These are phyloP conservation scores for Sarcophaga variegata DNA, from an alignment of 2,888 invertebrate genomes.

Conservation along the genomic window DNA sequence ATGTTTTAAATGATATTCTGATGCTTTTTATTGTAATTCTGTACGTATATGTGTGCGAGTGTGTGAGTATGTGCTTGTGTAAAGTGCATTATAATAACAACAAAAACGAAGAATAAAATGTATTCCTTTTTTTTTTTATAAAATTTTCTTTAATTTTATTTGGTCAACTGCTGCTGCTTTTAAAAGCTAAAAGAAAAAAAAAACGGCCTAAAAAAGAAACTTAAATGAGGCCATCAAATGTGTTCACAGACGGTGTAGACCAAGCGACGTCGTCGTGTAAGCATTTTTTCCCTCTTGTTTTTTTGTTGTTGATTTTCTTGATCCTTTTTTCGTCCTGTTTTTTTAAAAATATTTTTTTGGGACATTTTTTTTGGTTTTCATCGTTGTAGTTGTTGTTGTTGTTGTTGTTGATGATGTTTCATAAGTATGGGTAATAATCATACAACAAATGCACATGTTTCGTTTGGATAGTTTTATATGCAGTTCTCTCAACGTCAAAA, in stretches of 20 bases:
- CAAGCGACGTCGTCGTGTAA: slow-evolving; percentile 41
- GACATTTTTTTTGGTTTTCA: slow-evolving; percentile 24
- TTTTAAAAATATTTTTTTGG: slow-evolving; percentile 13
- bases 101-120: not conserved
- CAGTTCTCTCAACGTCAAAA: slow-evolving; percentile 45
- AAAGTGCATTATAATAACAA: not conserved
- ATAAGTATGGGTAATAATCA: slow-evolving; percentile 66
- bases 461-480: not conserved
- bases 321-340: slow-evolving; percentile 59
- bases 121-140: not conserved
- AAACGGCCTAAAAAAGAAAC: not conserved
- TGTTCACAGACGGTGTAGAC: not conserved
- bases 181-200: not conserved
- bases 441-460: slow-evolving; percentile 63
- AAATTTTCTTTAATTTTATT: slow-evolving; percentile 49
- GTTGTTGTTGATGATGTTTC: not conserved
- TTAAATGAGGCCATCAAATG: not conserved
- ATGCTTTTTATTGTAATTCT: slow-evolving; percentile 42
- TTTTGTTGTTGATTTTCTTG: not conserved
- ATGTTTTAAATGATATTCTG: slow-evolving; percentile 51
- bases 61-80: not conserved
- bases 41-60: not conserved
- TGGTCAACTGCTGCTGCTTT: slow-evolving; percentile 37
- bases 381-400: slow-evolving; percentile 17
- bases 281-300: slow-evolving; percentile 24